phyloP scores from a whole-genome alignment of 30 jellyfish, hydroid and myxozoan genomes.

The Aurelia sp. region DNA sequence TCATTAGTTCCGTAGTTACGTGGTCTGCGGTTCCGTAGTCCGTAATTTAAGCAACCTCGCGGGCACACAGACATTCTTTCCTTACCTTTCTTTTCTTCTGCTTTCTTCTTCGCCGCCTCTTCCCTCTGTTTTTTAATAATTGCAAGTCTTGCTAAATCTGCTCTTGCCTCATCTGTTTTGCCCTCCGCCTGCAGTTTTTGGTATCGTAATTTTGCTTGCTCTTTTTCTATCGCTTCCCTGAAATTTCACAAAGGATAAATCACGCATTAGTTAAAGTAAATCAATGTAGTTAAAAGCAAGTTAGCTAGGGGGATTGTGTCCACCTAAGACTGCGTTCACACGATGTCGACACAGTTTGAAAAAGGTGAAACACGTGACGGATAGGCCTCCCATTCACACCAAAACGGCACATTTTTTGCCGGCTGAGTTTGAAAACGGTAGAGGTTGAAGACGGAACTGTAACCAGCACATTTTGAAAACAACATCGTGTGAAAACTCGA shows the following conservation, averaged over 20 bases:
- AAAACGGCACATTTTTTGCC: no score
- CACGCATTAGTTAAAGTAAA: background rate
- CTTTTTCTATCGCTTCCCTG: constrained; percentile 99
- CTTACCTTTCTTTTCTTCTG: constrained; percentile 84
- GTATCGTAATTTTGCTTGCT: constrained; percentile 89
- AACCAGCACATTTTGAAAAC: no score
- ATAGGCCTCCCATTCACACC: no score
- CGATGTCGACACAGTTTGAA: no score
- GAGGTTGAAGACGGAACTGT: no score
- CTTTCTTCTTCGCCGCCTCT: constrained; percentile 96
- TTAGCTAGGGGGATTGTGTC: no score
- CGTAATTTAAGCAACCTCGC: background rate
- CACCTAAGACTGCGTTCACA: no score
- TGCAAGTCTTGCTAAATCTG: constrained; percentile 97
- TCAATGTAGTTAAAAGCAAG: no score
- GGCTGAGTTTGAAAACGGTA: no score
- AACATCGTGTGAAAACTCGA: no score
- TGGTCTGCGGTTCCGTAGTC: background rate
- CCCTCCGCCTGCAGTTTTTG: constrained; percentile 98
- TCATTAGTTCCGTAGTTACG: background rate
- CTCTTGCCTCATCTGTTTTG: constrained; percentile 97
- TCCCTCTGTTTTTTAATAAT: constrained; percentile 92
- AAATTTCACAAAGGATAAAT: constrained; percentile 1
- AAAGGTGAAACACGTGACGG: no score
- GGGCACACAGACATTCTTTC: background rate